These are phyloP conservation scores for Camelus bactrianus DNA, from an alignment of 2,113 vertebrate species.

Conservation along the genomic window DNA sequence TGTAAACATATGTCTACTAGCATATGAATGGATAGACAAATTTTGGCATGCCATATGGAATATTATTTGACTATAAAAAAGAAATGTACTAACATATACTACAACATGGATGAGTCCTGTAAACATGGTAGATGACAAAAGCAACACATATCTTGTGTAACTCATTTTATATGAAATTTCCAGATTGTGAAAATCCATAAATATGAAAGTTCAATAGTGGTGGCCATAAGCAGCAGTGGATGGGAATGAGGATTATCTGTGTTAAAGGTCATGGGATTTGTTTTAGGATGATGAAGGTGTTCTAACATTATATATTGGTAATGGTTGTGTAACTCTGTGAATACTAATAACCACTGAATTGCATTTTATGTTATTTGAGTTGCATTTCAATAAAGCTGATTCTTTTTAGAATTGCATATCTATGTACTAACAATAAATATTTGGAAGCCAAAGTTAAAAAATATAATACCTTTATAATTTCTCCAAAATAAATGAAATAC, in stretches of 20 bases:
- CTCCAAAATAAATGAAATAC: neutral
- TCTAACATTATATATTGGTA: neutral
- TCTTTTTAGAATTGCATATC: neutral
- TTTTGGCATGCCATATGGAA: neutral
- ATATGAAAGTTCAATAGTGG: neutral
- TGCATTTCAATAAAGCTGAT: slow-evolving; percentile 2
- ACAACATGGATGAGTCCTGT: neutral
- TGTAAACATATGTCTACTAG: neutral
- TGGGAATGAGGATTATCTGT: neutral
- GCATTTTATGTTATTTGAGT: neutral
- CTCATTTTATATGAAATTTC: neutral
- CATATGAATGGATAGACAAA: neutral
- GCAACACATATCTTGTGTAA: neutral
- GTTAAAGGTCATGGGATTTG: neutral
- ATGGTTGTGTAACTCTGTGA: neutral
- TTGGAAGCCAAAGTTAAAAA: neutral
- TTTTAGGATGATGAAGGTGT: neutral
- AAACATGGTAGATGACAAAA: neutral
- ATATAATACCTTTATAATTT: neutral
- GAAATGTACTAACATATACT: neutral
- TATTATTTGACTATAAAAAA: neutral
- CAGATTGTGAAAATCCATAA: neutral
- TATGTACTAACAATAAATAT: neutral
- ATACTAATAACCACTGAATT: neutral
- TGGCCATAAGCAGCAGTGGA: neutral